These are phyloP conservation scores for Linhomoeus sp. DNA, from an alignment of 2,888 invertebrate species.

Conservation along the genomic window DNA sequence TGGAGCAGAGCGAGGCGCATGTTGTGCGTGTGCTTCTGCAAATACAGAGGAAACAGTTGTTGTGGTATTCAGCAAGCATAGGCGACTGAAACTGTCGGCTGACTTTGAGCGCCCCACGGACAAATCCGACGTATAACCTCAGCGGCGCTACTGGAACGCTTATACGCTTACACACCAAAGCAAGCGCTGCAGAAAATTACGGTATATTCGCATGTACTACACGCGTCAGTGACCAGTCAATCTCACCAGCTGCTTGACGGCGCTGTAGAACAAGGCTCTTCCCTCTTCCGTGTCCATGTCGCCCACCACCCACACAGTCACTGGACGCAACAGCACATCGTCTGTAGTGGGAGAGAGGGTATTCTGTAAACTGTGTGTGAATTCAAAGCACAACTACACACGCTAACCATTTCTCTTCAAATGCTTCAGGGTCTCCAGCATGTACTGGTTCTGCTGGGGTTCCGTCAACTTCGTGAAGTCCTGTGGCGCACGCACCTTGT, in stretches of 20 bases:
- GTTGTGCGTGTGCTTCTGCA: slow-evolving; percentile 30
- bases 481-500: slow-evolving; percentile 11
- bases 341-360: no score
- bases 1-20: slow-evolving; percentile 33
- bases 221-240: no score
- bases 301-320: slow-evolving; percentile 66
- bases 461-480: slow-evolving; percentile 34
- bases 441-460: slow-evolving; percentile 10
- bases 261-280: slow-evolving; percentile 49
- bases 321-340: slow-evolving; percentile 22
- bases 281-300: slow-evolving; percentile 56
- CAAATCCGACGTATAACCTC: no score
- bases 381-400: no score
- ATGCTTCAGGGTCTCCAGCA: slow-evolving; percentile 9
- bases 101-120: no score
- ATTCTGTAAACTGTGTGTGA: no score
- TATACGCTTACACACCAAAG: not conserved
- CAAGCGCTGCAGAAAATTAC: slow-evolving; percentile 7
- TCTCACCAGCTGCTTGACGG: slow-evolving; percentile 37
- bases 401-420: slow-evolving; percentile 9
- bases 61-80: no score
- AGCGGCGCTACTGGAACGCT: no score
- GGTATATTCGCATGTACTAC: no score
- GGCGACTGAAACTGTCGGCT: no score
- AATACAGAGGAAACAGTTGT: no score